Evolutionary conservation across 2,797 vertebrate species (phyloP).

Genomic region (Mormyrops attenuatus): DNA sequence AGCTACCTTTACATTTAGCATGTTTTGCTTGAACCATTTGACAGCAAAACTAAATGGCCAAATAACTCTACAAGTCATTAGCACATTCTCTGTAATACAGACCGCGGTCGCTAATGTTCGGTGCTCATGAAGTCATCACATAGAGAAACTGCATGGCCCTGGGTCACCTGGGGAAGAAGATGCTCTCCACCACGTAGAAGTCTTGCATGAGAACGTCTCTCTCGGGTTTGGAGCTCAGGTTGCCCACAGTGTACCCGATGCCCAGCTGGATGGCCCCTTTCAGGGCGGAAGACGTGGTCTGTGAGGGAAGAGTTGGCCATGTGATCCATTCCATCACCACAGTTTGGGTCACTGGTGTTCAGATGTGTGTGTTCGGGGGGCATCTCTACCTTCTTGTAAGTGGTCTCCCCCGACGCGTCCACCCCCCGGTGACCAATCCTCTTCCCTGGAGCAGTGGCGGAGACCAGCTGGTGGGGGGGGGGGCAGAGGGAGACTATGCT

Average conservation of each 20-base stretch:
- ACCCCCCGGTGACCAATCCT: constrained; percentile 93
- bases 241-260: constrained; percentile 82
- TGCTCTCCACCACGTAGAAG: constrained; percentile 85
- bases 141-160: background rate
- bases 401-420: constrained; percentile 94
- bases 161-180: constrained; percentile 81
- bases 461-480: constrained; percentile 67
- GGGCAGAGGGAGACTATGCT: constrained; percentile 50
- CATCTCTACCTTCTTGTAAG: constrained; percentile 87
- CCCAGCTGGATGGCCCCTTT: constrained; percentile 84
- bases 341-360: background rate
- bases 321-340: background rate
- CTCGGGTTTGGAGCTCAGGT: constrained; percentile 82
- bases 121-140: background rate
- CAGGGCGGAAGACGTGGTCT: constrained; percentile 82
- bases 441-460: constrained; percentile 65
- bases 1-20: background rate
- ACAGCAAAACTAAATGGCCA: background rate
- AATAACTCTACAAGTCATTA: background rate
- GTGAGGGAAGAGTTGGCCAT: constrained; percentile 6
- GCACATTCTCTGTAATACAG: background rate
- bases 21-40: background rate
- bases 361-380: background rate
- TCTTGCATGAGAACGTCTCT: constrained; percentile 86
- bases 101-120: background rate